Conservation (phyloP, 2,888 invertebrate genomes). For the Pollenia amentaria region DNA sequence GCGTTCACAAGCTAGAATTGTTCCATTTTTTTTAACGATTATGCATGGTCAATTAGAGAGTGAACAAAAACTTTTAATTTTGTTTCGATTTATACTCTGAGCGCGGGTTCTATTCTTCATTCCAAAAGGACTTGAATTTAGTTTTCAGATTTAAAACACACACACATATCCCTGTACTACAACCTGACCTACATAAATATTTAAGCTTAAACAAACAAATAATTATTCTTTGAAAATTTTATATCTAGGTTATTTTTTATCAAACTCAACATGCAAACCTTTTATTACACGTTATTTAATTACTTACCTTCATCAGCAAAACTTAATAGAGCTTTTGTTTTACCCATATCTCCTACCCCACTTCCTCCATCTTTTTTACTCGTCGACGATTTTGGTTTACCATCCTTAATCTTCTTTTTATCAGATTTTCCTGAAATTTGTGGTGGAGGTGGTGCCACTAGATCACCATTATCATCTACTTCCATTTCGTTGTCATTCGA, state of each 20-base stretch:
- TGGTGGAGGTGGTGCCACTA: constrained; percentile 76
- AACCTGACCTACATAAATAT: constrained; percentile 12
- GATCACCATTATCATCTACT: constrained; percentile 77
- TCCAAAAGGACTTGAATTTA: no score
- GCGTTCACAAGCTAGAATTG: no score
- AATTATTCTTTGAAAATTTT: no score
- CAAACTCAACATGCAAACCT: constrained; percentile 11
- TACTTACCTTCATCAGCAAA: constrained; percentile 90
- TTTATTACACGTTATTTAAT: background rate
- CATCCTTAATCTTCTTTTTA: constrained; percentile 78
- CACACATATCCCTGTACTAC: no score
- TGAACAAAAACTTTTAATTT: no score
- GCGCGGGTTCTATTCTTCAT: no score
- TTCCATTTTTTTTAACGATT: no score
- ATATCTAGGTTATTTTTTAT: no score
- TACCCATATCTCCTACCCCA: constrained; percentile 77
- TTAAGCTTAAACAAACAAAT: no score
- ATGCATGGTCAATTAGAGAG: no score
- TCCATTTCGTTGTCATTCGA: constrained; percentile 81
- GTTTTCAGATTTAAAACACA: no score
- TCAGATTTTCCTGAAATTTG: constrained; percentile 78
- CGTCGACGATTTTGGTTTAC: constrained; percentile 48
- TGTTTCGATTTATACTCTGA: no score
- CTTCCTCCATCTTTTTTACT: constrained; percentile 59
- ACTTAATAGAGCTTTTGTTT: constrained; percentile 88